Conservation (phyloP, 2,888 invertebrate genomes). For the Parnassius smintheus region DNA sequence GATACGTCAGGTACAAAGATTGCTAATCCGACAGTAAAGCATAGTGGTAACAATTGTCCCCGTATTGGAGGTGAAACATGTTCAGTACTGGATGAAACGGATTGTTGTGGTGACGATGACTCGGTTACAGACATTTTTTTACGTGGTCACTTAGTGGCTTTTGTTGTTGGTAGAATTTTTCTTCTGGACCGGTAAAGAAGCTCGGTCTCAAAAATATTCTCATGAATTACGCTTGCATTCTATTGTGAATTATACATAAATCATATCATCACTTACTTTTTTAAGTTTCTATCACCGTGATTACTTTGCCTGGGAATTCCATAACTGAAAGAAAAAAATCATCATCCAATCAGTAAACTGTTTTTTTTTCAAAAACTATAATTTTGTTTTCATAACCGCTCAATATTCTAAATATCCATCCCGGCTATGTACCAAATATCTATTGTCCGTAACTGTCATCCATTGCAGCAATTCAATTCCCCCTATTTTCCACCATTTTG, state of each 20-base stretch:
- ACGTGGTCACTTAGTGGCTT: too few species aligned
- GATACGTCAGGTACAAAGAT: too few species aligned
- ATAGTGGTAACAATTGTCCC: too few species aligned
- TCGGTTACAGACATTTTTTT: background rate
- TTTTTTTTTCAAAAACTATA: background rate
- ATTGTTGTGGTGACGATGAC: background rate
- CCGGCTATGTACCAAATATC: too few species aligned
- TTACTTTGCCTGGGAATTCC: conserved; percentile 10
- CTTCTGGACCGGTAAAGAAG: too few species aligned
- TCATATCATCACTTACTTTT: conserved; percentile 5
- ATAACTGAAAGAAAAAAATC: conserved; percentile 6
- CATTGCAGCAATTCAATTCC: too few species aligned
- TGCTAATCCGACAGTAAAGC: too few species aligned
- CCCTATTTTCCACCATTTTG: too few species aligned
- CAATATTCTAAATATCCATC: too few species aligned
- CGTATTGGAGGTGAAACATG: background rate
- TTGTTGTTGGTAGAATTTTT: too few species aligned
- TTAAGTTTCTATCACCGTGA: background rate
- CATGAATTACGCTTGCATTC: background rate
- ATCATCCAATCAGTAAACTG: background rate
- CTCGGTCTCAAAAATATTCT: background rate
- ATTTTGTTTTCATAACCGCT: background rate
- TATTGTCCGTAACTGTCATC: too few species aligned
- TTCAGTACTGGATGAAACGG: background rate
- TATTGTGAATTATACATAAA: background rate